phyloP scores from a whole-genome alignment of 2,888 invertebrate genomes.

The Lobophora halterata region DNA sequence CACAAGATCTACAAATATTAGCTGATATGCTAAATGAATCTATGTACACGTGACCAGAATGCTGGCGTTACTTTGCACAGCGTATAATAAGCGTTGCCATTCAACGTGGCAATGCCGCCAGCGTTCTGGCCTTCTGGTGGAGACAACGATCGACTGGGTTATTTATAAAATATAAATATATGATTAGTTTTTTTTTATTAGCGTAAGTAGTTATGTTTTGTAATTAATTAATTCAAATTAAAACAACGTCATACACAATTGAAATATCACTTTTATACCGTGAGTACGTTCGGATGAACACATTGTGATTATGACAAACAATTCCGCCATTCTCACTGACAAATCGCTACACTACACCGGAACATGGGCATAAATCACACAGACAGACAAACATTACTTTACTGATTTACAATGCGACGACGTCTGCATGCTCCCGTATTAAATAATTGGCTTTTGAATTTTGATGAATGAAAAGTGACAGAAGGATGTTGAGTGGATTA shows the following conservation, averaged over 20 bases:
- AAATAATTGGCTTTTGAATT: conserved; percentile 47
- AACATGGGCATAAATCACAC: conserved; percentile 29
- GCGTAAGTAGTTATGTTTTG: too few relatives aligned
- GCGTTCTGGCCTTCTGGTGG: too few relatives aligned
- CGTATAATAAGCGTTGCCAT: too few relatives aligned
- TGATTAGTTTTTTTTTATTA: too few relatives aligned
- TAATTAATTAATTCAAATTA: too few relatives aligned
- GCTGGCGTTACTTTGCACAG: too few relatives aligned
- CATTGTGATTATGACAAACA: conserved; percentile 30
- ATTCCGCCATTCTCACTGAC: conserved; percentile 21
- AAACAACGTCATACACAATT: conserved; percentile 4
- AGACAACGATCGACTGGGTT: too few relatives aligned
- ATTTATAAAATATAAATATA: too few relatives aligned
- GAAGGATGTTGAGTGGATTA: conserved; percentile 10
- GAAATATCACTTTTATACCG: conserved; percentile 15
- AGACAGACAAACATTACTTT: conserved; percentile 28
- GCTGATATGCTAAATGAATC: too few relatives aligned
- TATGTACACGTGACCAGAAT: too few relatives aligned
- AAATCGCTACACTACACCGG: conserved; percentile 28
- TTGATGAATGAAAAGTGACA: conserved; percentile 51
- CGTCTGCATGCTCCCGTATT: conserved; percentile 34
- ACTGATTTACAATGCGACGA: conserved; percentile 29
- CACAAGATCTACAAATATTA: too few relatives aligned
- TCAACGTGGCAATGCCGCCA: too few relatives aligned
- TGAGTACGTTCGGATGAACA: conserved; percentile 19